A percentile compares a stretch with the other conserved stretches of the same genome.
Conservation (phyloP, 2,888 invertebrate species). For the Siphlonurus alternatus region DNA sequence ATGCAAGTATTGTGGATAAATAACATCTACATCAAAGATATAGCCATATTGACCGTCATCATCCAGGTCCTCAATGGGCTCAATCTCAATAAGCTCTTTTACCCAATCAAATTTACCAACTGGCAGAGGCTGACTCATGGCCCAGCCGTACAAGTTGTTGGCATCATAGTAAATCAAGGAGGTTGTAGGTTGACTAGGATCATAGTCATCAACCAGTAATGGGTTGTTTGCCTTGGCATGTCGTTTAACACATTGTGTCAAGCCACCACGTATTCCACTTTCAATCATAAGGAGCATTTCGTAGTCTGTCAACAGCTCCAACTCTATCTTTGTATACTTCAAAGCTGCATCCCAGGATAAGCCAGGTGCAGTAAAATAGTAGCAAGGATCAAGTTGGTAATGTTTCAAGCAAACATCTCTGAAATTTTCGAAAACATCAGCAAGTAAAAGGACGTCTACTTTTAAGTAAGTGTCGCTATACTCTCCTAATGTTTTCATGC, state of each 20-base stretch:
- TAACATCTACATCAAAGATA: slow-evolving; percentile 5
- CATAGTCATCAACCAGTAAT: slow-evolving; percentile 14
- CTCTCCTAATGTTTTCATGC: slow-evolving; percentile 1
- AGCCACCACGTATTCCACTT: slow-evolving; percentile 16
- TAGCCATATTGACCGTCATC: not conserved
- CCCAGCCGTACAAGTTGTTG: slow-evolving; percentile 23
- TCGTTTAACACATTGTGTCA: slow-evolving; percentile 15
- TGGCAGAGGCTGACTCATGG: slow-evolving; percentile 21
- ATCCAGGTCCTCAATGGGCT: not conserved
- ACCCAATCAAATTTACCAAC: slow-evolving; percentile 19
- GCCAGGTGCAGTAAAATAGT: not conserved
- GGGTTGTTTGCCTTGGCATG: slow-evolving; percentile 20
- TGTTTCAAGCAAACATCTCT: not conserved
- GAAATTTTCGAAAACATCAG: slow-evolving; percentile 10
- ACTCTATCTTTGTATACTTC: not conserved
- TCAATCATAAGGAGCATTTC: slow-evolving; percentile 17
- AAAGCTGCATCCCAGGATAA: not conserved
- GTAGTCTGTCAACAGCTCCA: slow-evolving; percentile 11
- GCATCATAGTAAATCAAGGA: slow-evolving; percentile 21
- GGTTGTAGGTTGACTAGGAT: slow-evolving; percentile 13
- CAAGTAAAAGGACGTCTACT: slow-evolving; percentile 4
- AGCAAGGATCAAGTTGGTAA: not conserved
- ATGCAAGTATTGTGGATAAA: slow-evolving; percentile 1
- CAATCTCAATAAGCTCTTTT: slow-evolving; percentile 8
- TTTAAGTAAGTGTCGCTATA: not conserved